phyloP scores from a whole-genome alignment of 2,797 vertebrate genomes.

The Hyperoplus immaculatus region DNA sequence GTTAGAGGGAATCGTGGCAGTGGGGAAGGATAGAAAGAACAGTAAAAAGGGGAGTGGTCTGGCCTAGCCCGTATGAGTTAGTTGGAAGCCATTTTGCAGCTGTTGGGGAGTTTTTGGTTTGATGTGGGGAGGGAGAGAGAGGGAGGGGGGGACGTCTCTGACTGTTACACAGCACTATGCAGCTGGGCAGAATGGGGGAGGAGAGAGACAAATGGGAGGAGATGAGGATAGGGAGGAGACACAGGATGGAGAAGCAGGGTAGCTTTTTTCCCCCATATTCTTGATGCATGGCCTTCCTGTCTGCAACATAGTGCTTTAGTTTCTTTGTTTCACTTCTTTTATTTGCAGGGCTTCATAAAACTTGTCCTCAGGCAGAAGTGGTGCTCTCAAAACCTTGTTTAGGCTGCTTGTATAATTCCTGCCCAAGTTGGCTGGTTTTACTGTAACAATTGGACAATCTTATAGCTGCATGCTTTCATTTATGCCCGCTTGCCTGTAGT shows the following conservation, averaged over 20 bases:
- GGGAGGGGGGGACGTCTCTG: constrained; percentile 37
- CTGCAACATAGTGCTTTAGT: constrained; percentile 17
- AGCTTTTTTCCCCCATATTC: constrained; percentile 22
- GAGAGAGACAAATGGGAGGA: constrained; percentile 43
- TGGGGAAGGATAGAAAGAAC: constrained; percentile 57
- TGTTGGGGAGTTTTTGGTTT: constrained; percentile 65
- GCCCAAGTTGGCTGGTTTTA: not conserved
- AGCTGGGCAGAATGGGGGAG: constrained; percentile 67
- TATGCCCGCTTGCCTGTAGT: not conserved
- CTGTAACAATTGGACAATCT: not conserved
- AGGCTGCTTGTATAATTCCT: constrained; percentile 10
- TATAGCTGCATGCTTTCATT: not conserved
- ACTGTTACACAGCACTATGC: constrained; percentile 57
- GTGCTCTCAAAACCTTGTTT: not conserved
- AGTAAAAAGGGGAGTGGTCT: constrained; percentile 74
- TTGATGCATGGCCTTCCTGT: constrained; percentile 43
- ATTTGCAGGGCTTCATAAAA: not conserved
- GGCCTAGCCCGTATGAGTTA: constrained; percentile 40
- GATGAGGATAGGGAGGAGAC: constrained; percentile 54
- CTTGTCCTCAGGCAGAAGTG: not conserved
- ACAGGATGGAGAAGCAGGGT: constrained; percentile 42
- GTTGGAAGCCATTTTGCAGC: constrained; percentile 80
- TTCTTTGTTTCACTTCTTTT: constrained; percentile 12
- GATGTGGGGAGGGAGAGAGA: constrained; percentile 18
- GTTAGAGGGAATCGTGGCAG: constrained; percentile 63